Conservation (phyloP, 2,113 vertebrate genomes). For the Saguinus imperator region DNA sequence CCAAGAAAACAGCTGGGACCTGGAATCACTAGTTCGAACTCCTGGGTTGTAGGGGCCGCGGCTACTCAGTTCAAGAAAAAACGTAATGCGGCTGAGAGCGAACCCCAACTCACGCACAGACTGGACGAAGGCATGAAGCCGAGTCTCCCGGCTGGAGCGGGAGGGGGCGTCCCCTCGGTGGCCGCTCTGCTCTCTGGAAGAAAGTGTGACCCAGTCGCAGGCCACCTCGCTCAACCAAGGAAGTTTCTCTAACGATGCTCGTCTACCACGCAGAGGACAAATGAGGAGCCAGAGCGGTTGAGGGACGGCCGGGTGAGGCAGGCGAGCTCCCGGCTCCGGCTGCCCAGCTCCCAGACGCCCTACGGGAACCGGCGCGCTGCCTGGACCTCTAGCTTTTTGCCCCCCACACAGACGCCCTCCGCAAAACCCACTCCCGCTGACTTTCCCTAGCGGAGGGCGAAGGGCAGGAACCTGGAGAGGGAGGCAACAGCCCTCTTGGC, state of each 20-base stretch:
- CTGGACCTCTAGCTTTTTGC: neutral
- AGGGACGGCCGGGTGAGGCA: neutral
- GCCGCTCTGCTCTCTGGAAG: neutral
- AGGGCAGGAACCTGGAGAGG: neutral
- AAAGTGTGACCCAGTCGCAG: neutral
- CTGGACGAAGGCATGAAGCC: neutral
- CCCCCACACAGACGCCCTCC: neutral
- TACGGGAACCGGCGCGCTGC: neutral
- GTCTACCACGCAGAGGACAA: neutral
- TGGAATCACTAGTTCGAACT: neutral
- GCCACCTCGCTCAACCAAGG: neutral
- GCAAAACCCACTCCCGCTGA: neutral
- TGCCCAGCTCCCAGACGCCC: neutral
- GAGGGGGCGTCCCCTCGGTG: neutral
- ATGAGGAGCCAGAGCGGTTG: neutral
- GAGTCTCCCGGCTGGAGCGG: neutral
- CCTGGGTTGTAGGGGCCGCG: neutral
- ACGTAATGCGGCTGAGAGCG: neutral
- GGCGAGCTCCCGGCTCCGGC: neutral
- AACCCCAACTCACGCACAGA: neutral
- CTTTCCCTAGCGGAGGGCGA: neutral
- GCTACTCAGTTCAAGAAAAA: neutral
- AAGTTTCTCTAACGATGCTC: constrained; percentile 15
- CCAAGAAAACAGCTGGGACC: neutral
- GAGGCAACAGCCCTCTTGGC: neutral